phyloP scores from a whole-genome alignment of 2,113 vertebrate genomes.

The Oncorhynchus nerka region DNA sequence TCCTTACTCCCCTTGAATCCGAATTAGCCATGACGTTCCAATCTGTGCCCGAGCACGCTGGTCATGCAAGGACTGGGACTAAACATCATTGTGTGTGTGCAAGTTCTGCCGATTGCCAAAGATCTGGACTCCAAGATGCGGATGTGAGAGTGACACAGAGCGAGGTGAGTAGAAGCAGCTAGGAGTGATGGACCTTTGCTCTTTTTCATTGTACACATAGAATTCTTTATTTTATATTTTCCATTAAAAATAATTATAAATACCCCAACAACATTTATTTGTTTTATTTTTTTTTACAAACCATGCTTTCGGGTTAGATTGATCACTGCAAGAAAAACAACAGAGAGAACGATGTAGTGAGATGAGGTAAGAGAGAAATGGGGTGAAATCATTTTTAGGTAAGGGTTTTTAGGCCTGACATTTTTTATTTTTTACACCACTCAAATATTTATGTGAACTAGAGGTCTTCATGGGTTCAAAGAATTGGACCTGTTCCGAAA shows the following conservation, averaged over 20 bases:
- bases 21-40: constrained; percentile 78
- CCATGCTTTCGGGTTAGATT: constrained; percentile 95
- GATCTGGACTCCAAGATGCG: constrained; percentile 56
- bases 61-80: constrained; percentile 76
- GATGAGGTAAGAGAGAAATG: constrained; percentile 25
- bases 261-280: constrained; percentile 79
- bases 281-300: constrained; percentile 84
- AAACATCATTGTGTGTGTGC: too few species aligned
- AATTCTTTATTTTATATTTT: constrained; percentile 59
- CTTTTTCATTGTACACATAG: constrained; percentile 59
- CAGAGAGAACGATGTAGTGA: constrained; percentile 32
- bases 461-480: too few species aligned
- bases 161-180: constrained; percentile 80
- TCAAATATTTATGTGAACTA: constrained; percentile 1
- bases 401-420: too few species aligned
- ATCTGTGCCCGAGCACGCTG: constrained; percentile 74
- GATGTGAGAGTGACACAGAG: constrained; percentile 56
- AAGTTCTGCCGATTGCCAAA: constrained; percentile 52
- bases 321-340: constrained; percentile 93
- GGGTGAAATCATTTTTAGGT: not conserved
- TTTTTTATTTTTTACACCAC: not conserved
- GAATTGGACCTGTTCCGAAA: too few species aligned
- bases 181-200: constrained; percentile 77
- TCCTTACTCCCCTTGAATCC: constrained; percentile 63
- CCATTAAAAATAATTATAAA: constrained; percentile 89